Evolutionary conservation across 2,113 vertebrate genomes (phyloP), one percentile per base, ranked within the genome.

Genomic region (Odobenus rosmarus): DNA sequence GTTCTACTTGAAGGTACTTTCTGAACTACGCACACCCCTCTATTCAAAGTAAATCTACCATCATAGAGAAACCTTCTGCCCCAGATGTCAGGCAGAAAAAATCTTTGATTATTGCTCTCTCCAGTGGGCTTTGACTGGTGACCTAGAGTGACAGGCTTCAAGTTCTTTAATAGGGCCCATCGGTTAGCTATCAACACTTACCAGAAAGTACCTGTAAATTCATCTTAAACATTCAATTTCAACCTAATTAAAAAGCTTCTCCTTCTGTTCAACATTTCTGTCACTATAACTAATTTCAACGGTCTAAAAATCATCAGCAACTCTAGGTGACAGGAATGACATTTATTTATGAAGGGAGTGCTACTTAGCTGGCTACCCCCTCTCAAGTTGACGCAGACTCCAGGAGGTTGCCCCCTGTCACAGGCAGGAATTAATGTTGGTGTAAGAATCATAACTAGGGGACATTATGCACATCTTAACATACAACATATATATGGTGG

Each of bases 221-320:
- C 0, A 26, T 88, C 79, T 69, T 95, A 89, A 94, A 94, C 19
- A 28, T 21, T 51, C 90, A 67, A n/a, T 81, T 39, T 0, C 59
- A 64, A 53, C 91, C 82, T 94, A 81, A 1, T 89, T 71, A 94
- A 31, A 93, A 94, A 88, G 36, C 69, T 23, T 59, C 84, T 80
- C 62, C 87, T 84, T 90, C 83, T 24, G 14, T 15, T 96, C 64
- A 21, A 0, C 64, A 28, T 72, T 97, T 97, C 36, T 96, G 87
- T 92, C 88, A 87, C 59, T 15, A 19, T 11, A 93, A 95, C n/a
- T 61, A 28, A 90, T 85, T 79, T 69, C 46, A 88, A 80, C 79
- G 88, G 36, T 91, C 81, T 96, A 92, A 97, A 98, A 92, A 53
- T 95, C 71, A 13, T 46, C 69, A 96, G 95, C 82, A 96, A 90